Base-by-base conservation (phyloP, 2,113 vertebrate genomes). In the Sinocyclocheilus grahami region DNA sequence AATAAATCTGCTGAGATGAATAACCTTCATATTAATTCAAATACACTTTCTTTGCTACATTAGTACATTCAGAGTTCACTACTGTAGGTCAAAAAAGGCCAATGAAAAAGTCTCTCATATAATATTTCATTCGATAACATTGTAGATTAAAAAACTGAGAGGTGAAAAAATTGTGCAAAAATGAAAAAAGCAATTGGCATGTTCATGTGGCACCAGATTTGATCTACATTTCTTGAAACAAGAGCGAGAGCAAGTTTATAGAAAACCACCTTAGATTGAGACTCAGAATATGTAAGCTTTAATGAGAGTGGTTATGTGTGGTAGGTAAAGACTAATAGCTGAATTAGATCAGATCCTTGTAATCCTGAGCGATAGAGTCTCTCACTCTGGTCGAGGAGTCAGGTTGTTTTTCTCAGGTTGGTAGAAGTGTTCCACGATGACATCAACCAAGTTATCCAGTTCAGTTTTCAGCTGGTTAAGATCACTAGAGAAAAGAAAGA, bases 331-430 rank as follows among this genome's bases (percentile, higher is more conserved):
- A 81, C 60, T 27, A 48, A 11, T 5, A 53, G 18, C 46, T 33
- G 63, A 33, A 33, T 30, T 13, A 30, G 62, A 12, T 42, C 4
- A 3, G 9, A 33, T 24, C 60, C 18, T 46, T 62, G 58, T 80
- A 80, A 63, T 20, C 58, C 16, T 33, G 10, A 48, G 37, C 80
- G n/a, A 11, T 1, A 22, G 3, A 14, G 5, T 84, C 20, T n/a
- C 91, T 93, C 89, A 97, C 83, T 97, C 95, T 24, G 94, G 91
- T 86, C 96, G 97, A 20, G 95, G 92, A 75, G 95, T 96, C 89
- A 99, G 91, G 42, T 96, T 95, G 85, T 99, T 98, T 91, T 97
- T 98, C 85, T 96, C 90, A 76, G 98, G 98, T 92, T 99, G 95
- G 86, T 99, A 98, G 95, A 99, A 99, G 90, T 97, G 88, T 78